Percentiles rank a stretch among this genome's conserved stretches.
These are phyloP conservation scores for Panagrolaimus sp. DNA, from an alignment of 1,140 invertebrate species.

Conservation along the genomic window DNA sequence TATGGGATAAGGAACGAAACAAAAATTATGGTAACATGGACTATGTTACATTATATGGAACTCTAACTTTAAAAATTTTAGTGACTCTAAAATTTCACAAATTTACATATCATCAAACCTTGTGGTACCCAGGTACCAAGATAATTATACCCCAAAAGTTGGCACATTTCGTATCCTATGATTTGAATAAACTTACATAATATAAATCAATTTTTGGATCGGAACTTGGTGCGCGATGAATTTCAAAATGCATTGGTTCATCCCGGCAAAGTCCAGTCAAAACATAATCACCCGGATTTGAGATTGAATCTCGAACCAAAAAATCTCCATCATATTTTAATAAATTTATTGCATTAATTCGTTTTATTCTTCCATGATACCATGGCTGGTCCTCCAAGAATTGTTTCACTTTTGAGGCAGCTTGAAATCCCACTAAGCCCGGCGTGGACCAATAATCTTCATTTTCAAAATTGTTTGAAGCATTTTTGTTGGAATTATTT, in stretches of 20 bases:
- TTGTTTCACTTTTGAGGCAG: too few relatives aligned
- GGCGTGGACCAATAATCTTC: too few relatives aligned
- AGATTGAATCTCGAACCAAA: conserved; percentile 24
- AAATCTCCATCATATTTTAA: conserved; percentile 21
- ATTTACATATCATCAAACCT: too few relatives aligned
- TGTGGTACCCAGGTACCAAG: too few relatives aligned
- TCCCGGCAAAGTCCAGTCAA: conserved; percentile 17
- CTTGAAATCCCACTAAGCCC: too few relatives aligned
- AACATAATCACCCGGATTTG: conserved; percentile 22
- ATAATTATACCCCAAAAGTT: background rate
- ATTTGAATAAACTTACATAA: background rate
- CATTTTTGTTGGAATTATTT: too few relatives aligned
- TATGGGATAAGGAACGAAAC: too few relatives aligned
- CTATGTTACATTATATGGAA: too few relatives aligned
- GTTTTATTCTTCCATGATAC: conserved; percentile 23
- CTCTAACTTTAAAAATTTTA: too few relatives aligned
- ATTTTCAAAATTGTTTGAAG: too few relatives aligned
- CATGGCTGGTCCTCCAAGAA: conserved; percentile 5
- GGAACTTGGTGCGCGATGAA: conserved; percentile 9
- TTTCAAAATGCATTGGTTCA: conserved; percentile 27
- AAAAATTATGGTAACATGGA: background rate
- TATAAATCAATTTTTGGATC: background rate
- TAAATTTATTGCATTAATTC: conserved; percentile 17
- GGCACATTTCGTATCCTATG: too few relatives aligned
- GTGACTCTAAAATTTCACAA: too few relatives aligned